phyloP scores from a whole-genome alignment of 2,888 invertebrate species.

The Pedicia rivosa region DNA sequence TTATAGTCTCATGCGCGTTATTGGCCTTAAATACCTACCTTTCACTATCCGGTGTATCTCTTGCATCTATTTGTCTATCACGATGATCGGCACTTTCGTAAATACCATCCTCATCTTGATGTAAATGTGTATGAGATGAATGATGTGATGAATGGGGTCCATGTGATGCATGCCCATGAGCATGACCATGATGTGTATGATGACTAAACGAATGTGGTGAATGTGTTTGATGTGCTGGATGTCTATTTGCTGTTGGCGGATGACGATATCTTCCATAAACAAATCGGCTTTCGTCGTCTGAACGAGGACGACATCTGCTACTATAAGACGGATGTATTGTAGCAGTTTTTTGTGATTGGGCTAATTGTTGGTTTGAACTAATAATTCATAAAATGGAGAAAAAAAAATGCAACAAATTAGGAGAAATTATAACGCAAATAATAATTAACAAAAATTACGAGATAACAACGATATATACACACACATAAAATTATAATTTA shows the following conservation, averaged over 20 bases:
- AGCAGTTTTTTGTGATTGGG: conserved; percentile 34
- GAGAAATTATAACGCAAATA: no score
- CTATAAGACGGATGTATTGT: conserved; percentile 35
- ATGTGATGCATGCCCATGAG: conserved; percentile 32
- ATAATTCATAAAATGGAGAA: no score
- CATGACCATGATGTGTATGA: conserved; percentile 33
- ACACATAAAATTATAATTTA: background rate
- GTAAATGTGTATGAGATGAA: conserved; percentile 39
- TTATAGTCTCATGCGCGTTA: no score
- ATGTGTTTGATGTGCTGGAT: conserved; percentile 36
- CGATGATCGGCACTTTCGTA: conserved; percentile 74
- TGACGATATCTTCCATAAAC: conserved; percentile 51
- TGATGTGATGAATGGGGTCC: conserved; percentile 34
- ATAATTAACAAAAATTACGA: no score
- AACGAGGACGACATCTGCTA: conserved; percentile 41
- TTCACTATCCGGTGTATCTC: conserved; percentile 77
- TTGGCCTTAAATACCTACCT: conserved; percentile 41
- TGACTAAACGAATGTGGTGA: conserved; percentile 34
- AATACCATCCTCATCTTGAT: conserved; percentile 67
- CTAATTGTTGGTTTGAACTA: conserved; percentile 33
- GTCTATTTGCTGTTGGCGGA: conserved; percentile 34
- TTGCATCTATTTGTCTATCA: conserved; percentile 46
- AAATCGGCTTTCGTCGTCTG: conserved; percentile 58
- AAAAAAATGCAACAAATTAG: no score
- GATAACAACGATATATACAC: no score